phyloP scores from a whole-genome alignment of 92 coral and sea anemone species.

The Parazoanthus darwini region DNA sequence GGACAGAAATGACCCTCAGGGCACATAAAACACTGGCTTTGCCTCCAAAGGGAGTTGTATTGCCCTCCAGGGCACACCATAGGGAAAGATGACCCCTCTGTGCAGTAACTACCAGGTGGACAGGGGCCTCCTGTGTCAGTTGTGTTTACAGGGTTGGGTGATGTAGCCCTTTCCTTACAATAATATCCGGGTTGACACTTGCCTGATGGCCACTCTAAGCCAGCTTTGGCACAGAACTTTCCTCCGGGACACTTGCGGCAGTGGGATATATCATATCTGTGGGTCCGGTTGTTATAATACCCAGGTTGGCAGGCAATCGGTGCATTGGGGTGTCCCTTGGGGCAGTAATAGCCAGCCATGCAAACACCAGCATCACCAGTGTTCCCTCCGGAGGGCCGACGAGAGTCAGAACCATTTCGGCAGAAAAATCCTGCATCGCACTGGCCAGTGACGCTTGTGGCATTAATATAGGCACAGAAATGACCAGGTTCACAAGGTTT shows the following conservation, averaged over 20 bases:
- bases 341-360: slow-evolving; percentile 86
- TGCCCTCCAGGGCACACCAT: slow-evolving; percentile 83
- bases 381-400: slow-evolving; percentile 86
- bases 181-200: slow-evolving; percentile 89
- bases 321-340: slow-evolving; percentile 71
- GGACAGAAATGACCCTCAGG: slow-evolving; percentile 95
- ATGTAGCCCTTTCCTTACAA: slow-evolving; percentile 68
- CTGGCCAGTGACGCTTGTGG: slow-evolving; percentile 75
- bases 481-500: slow-evolving; percentile 84
- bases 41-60: slow-evolving; percentile 88
- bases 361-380: slow-evolving; percentile 96
- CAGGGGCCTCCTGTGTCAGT: slow-evolving; percentile 94
- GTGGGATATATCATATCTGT: slow-evolving; percentile 54
- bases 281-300: slow-evolving; percentile 87
- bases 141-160: slow-evolving; percentile 76
- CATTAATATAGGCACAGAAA: slow-evolving; percentile 78
- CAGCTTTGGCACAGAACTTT: slow-evolving; percentile 79
- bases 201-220: slow-evolving; percentile 91
- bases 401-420: slow-evolving; percentile 93
- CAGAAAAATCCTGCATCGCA: slow-evolving; percentile 94
- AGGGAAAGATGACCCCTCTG: slow-evolving; percentile 81
- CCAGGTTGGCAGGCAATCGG: slow-evolving; percentile 93
- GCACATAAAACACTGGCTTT: slow-evolving; percentile 75
- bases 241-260: slow-evolving; percentile 92
- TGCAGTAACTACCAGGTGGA: slow-evolving; percentile 93